Percentiles rank a stretch among this genome's conserved stretches.
These are phyloP conservation scores for Pogona vitticeps DNA, from an alignment of 2,113 vertebrate genomes.

Conservation along the genomic window DNA sequence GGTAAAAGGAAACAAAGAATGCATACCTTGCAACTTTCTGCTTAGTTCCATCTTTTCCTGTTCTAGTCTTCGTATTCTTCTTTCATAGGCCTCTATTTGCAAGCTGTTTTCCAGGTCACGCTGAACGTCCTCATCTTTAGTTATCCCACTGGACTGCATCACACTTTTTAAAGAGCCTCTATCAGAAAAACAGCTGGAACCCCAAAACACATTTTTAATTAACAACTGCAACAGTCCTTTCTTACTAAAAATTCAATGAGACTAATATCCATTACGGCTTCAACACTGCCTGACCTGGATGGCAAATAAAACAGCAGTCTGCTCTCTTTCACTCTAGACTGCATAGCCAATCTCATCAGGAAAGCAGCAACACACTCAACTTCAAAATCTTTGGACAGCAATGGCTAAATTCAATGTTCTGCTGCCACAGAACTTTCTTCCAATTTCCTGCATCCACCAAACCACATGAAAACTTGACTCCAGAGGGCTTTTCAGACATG, in stretches of 20 bases:
- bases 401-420: background rate
- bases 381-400: background rate
- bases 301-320: background rate
- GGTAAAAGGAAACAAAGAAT: background rate
- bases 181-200: constrained; percentile 89
- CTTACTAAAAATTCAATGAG: background rate
- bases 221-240: background rate
- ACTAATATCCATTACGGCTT: background rate
- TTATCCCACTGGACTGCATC: constrained; percentile 64
- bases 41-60: constrained; percentile 94
- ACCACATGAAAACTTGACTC: background rate
- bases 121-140: constrained; percentile 72
- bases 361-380: background rate
- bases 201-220: background rate
- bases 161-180: constrained; percentile 75
- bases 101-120: constrained; percentile 77
- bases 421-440: background rate
- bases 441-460: background rate
- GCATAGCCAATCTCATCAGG: background rate
- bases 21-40: constrained; percentile 90
- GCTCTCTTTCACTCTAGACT: background rate
- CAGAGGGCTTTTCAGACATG: background rate
- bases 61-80: constrained; percentile 88
- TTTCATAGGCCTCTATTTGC: constrained; percentile 90
- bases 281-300: background rate